A percentile compares a stretch with the other conserved stretches of the same genome.
phyloP scores from a whole-genome alignment of 2,888 invertebrate genomes.

The Trichacis sp. region DNA sequence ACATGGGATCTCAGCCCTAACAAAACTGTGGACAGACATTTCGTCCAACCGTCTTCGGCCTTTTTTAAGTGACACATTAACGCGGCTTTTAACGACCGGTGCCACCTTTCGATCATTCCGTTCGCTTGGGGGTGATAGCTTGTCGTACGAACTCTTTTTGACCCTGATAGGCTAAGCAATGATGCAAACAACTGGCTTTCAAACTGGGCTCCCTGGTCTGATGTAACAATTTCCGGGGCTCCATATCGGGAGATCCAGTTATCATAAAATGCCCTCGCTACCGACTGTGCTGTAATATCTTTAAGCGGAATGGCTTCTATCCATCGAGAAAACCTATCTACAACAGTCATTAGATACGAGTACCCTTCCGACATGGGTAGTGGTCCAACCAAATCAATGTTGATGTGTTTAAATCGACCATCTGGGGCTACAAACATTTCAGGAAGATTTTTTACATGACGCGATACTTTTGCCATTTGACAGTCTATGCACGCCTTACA shows the following conservation, averaged over 20 bases:
- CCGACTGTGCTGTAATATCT: background rate
- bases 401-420: too few relatives aligned
- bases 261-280: background rate
- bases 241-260: background rate
- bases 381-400: background rate
- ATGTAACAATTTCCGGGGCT: background rate
- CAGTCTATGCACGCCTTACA: too few relatives aligned
- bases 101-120: conserved; percentile 6
- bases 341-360: background rate
- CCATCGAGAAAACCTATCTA: too few relatives aligned
- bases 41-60: background rate
- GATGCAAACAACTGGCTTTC: background rate
- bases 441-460: too few relatives aligned
- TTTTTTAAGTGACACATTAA: conserved; percentile 4
- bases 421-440: too few relatives aligned
- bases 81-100: conserved; percentile 3
- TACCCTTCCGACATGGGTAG: background rate
- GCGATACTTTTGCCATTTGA: too few relatives aligned
- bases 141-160: too few relatives aligned
- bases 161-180: background rate
- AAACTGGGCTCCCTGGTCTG: background rate
- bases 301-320: background rate
- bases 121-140: background rate
- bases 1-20: background rate
- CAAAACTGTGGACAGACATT: background rate